Evolutionary conservation across 2,888 invertebrate species (phyloP).

Genomic region (Eilema griseolum): DNA sequence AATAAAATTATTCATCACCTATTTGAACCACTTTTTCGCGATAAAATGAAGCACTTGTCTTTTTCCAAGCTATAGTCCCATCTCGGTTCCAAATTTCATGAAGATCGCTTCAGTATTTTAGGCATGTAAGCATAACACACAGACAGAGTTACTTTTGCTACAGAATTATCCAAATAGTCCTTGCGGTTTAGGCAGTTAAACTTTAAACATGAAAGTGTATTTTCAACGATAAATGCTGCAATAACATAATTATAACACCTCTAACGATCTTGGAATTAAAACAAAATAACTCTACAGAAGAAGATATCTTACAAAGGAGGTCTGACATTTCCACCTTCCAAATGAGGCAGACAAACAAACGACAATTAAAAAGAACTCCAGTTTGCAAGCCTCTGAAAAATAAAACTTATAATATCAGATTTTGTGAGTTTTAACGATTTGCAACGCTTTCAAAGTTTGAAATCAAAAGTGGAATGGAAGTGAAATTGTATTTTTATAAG

Average conservation of each 20-base stretch:
- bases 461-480: conserved; percentile 17
- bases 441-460: conserved; percentile 19
- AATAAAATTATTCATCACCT: too few relatives aligned
- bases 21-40: too few relatives aligned
- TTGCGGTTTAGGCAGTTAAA: too few relatives aligned
- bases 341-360: conserved; percentile 29
- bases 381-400: conserved; percentile 35
- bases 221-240: not conserved
- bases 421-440: conserved; percentile 34
- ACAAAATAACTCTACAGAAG: conserved; percentile 4
- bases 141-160: too few relatives aligned
- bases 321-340: not conserved
- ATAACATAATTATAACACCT: not conserved
- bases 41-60: too few relatives aligned
- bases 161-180: too few relatives aligned
- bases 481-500: not conserved
- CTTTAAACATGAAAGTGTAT: too few relatives aligned
- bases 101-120: too few relatives aligned
- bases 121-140: too few relatives aligned
- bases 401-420: conserved; percentile 14
- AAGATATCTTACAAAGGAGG: not conserved
- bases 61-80: too few relatives aligned
- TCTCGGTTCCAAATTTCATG: too few relatives aligned
- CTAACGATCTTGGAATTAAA: not conserved
- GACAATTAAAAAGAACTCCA: conserved; percentile 34